Conservation (phyloP, 2,113 vertebrate genomes). For the Seriola rivoliana region DNA sequence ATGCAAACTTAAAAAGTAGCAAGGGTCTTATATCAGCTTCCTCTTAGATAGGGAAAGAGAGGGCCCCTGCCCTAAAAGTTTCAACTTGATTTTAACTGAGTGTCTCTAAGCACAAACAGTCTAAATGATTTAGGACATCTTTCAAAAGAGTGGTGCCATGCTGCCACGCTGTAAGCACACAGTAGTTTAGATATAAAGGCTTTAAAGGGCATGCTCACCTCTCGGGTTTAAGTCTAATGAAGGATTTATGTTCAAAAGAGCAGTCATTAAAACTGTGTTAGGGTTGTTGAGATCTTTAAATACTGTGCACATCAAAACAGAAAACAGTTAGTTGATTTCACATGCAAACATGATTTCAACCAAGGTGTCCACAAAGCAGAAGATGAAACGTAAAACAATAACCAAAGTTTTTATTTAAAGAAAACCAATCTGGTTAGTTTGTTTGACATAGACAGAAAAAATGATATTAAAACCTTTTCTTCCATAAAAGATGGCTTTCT, state of each 20-base stretch:
- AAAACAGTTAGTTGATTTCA: not conserved
- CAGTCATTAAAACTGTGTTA: constrained; percentile 18
- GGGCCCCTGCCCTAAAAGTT: constrained; percentile 23
- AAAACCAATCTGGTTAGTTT: not conserved
- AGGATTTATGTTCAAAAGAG: constrained; percentile 58
- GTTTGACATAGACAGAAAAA: not conserved
- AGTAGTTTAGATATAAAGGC: constrained; percentile 37
- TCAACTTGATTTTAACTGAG: constrained; percentile 36
- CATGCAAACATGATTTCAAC: not conserved
- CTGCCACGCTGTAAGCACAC: not conserved
- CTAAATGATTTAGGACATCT: constrained; percentile 65
- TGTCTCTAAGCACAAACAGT: constrained; percentile 33
- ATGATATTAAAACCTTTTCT: not conserved
- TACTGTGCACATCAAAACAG: not conserved
- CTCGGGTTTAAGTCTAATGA: constrained; percentile 47
- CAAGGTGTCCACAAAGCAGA: not conserved
- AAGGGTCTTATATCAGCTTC: not conserved
- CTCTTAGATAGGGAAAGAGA: constrained; percentile 6
- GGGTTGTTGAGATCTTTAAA: constrained; percentile 1
- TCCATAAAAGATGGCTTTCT: constrained; percentile 8
- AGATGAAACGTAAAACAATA: no score
- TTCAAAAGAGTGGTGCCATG: constrained; percentile 23
- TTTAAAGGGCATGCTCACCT: constrained; percentile 41
- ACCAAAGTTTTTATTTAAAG: no score
- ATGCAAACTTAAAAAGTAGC: constrained; percentile 2